These are phyloP conservation scores for Drosophila grimshawi DNA, from an alignment of 1,140 invertebrate species.

Conservation along the genomic window DNA sequence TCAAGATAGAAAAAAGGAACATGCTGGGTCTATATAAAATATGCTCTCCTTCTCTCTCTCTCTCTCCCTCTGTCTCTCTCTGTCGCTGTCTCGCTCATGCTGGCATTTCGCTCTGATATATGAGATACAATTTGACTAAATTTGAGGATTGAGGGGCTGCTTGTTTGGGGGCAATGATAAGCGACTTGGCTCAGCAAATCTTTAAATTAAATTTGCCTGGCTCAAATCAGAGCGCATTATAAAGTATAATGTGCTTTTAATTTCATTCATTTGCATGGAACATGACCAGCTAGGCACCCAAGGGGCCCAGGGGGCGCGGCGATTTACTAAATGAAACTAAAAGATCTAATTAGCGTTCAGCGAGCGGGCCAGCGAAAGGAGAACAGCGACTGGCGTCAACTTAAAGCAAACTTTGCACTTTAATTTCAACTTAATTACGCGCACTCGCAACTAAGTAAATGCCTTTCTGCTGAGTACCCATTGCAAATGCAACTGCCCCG, in stretches of 20 bases:
- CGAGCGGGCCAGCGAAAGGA: slow-evolving; percentile 16
- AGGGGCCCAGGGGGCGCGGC: not conserved
- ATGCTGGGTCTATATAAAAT: not conserved
- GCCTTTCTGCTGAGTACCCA: slow-evolving; percentile 11
- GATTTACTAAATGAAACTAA: slow-evolving; percentile 65
- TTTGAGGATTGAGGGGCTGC: not conserved
- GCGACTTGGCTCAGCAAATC: slow-evolving; percentile 59
- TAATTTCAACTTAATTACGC: slow-evolving; percentile 78
- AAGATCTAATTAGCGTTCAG: slow-evolving; percentile 77
- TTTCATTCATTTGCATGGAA: slow-evolving; percentile 81
- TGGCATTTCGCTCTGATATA: slow-evolving; percentile 48
- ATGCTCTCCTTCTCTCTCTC: not conserved
- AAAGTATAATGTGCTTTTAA: slow-evolving; percentile 83
- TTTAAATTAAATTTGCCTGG: slow-evolving; percentile 73
- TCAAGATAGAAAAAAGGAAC: not conserved
- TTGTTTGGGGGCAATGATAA: slow-evolving; percentile 5
- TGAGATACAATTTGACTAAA: slow-evolving; percentile 31
- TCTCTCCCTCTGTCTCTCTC: not conserved
- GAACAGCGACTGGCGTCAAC: slow-evolving; percentile 38
- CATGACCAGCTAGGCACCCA: not conserved
- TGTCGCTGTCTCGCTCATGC: not conserved
- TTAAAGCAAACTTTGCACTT: slow-evolving; percentile 80
- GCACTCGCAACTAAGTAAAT: slow-evolving; percentile 28
- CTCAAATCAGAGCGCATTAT: slow-evolving; percentile 78
- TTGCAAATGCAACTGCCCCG: slow-evolving; percentile 34